These are phyloP conservation scores for Helicoverpa armigera DNA, from an alignment of 1,140 invertebrate genomes.

Conservation along the genomic window DNA sequence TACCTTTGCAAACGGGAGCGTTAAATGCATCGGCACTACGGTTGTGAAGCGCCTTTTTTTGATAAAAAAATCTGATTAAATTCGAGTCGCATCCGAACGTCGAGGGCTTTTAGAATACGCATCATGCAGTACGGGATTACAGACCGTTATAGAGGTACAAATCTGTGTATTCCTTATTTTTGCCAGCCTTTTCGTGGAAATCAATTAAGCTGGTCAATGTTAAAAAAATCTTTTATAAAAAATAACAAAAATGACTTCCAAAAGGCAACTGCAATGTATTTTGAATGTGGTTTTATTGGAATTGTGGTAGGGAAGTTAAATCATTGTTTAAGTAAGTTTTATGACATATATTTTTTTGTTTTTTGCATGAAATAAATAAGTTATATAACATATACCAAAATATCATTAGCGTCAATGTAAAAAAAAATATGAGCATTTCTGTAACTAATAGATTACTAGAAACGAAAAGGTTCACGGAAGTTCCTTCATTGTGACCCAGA, in stretches of 20 bases:
- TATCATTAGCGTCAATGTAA: not conserved
- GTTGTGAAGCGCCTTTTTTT: slow-evolving; percentile 6
- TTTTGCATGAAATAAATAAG: too few species aligned
- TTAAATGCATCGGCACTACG: slow-evolving; percentile 17
- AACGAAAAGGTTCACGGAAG: not conserved
- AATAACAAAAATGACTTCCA: too few species aligned
- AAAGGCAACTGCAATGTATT: too few species aligned
- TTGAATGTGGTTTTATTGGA: not conserved
- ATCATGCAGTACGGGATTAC: slow-evolving; percentile 32
- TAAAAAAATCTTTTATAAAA: not conserved
- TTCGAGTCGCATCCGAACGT: slow-evolving; percentile 27
- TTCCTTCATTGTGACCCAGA: not conserved
- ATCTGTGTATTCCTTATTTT: not conserved
- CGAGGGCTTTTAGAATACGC: slow-evolving; percentile 18
- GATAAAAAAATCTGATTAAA: slow-evolving; percentile 25
- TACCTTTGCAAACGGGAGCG: slow-evolving; percentile 3
- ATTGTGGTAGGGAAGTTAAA: too few species aligned
- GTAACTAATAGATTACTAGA: not conserved
- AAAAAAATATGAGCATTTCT: not conserved
- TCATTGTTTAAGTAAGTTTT: too few species aligned
- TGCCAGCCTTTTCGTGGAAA: not conserved
- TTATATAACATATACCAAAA: too few species aligned
- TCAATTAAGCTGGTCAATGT: not conserved
- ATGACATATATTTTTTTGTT: too few species aligned
- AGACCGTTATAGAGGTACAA: not conserved